Evolutionary conservation across 2,113 vertebrate genomes (phyloP).

Genomic region (Buteo buteo): DNA sequence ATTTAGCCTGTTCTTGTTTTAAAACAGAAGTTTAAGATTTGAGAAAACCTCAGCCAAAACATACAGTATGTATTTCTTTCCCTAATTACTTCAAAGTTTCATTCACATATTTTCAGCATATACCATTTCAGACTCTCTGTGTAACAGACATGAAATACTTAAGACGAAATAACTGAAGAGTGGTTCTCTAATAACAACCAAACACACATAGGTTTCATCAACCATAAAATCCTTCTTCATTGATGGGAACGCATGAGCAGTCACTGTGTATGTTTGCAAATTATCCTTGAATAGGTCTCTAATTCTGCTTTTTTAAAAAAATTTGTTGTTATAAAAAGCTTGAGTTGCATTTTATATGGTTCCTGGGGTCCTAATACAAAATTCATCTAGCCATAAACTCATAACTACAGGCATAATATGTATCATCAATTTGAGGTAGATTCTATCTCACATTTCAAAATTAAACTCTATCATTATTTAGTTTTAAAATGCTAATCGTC

Average conservation of each 20-base stretch:
- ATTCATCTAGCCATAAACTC: neutral
- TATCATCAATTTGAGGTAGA: neutral
- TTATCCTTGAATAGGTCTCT: neutral
- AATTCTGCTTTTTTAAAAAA: neutral
- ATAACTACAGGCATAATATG: neutral
- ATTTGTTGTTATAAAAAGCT: neutral
- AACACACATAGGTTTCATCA: neutral
- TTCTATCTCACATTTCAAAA: neutral
- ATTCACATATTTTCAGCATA: neutral
- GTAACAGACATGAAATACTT: neutral
- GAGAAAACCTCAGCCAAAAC: neutral
- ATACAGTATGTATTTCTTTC: neutral
- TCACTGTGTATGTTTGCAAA: neutral
- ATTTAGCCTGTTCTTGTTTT: neutral
- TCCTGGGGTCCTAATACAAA: neutral
- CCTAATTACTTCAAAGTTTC: neutral
- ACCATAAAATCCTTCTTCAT: neutral
- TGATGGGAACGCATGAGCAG: neutral
- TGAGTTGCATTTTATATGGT: neutral
- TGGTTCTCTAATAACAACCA: neutral
- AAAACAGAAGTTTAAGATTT: neutral
- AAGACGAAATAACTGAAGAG: neutral
- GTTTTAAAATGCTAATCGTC: neutral
- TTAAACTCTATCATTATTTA: neutral
- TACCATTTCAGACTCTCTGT: neutral